Conservation (phyloP, 2,888 invertebrate species). For the Conomelus anceps region DNA sequence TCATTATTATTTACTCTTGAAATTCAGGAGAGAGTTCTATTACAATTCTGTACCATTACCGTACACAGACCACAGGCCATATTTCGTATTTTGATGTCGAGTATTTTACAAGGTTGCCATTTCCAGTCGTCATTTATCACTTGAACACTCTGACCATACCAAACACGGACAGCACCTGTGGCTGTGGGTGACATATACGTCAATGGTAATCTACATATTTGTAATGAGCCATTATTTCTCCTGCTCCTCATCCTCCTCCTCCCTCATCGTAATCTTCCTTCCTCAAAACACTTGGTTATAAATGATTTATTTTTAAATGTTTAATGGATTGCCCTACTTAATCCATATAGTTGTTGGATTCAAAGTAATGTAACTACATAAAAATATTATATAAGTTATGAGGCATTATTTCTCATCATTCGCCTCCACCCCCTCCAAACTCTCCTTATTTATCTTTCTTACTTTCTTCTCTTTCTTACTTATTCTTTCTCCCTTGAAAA, state of each 20-base stretch:
- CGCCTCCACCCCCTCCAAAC: too few species aligned
- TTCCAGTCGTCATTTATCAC: too few species aligned
- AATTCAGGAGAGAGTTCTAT: not conserved
- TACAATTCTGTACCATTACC: not conserved
- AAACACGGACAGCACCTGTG: not conserved
- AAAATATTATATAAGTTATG: too few species aligned
- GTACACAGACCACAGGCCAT: not conserved
- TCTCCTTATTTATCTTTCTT: too few species aligned
- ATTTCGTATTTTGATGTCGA: not conserved
- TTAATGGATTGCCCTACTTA: too few species aligned
- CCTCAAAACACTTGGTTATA: too few species aligned
- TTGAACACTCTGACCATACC: not conserved
- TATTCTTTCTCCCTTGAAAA: too few species aligned
- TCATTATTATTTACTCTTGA: not conserved
- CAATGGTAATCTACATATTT: not conserved
- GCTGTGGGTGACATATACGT: not conserved
- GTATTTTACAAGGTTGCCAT: not conserved
- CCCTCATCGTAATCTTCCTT: not conserved
- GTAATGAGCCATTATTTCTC: not conserved
- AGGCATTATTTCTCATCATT: too few species aligned
- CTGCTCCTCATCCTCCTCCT: not conserved
- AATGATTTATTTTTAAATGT: too few species aligned
- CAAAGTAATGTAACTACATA: too few species aligned
- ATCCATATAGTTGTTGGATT: too few species aligned
- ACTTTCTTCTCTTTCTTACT: too few species aligned